Conservation (phyloP, 1,140 invertebrate genomes). For the Araneus ventricosus region DNA sequence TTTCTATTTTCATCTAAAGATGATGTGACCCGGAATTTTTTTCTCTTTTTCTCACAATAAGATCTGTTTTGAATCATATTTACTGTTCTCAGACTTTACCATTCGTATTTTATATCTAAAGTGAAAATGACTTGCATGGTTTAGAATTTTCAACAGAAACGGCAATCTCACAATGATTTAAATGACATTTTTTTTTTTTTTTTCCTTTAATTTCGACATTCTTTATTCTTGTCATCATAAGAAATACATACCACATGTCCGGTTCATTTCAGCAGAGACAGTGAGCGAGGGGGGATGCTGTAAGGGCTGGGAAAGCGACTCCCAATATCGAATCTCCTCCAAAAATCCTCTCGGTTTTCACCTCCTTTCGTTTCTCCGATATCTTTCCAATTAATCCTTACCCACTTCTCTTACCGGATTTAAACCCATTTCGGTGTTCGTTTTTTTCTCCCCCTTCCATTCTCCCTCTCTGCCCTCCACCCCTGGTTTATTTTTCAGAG, state of each 20-base stretch:
- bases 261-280: background rate
- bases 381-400: slow-evolving; percentile 71
- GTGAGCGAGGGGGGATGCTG: background rate
- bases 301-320: background rate
- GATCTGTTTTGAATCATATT: too few species aligned
- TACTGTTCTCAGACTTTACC: too few species aligned
- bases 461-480: background rate
- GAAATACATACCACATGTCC: background rate
- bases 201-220: too few species aligned
- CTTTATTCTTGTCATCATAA: background rate
- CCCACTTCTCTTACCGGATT: slow-evolving; percentile 46
- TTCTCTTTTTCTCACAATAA: too few species aligned
- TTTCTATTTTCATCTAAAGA: too few species aligned
- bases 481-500: slow-evolving; percentile 10
- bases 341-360: slow-evolving; percentile 49
- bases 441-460: background rate
- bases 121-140: too few species aligned
- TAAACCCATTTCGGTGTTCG: slow-evolving; percentile 40
- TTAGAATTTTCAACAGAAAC: too few species aligned
- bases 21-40: too few species aligned
- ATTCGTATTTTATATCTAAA: too few species aligned
- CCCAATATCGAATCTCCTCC: slow-evolving; percentile 41
- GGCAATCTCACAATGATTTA: too few species aligned
- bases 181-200: too few species aligned
- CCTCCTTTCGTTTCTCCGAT: slow-evolving; percentile 52